Evolutionary conservation across 2,113 vertebrate genomes (phyloP), one percentile per base, ranked within the genome.

Genomic region (Narcine bancroftii): DNA sequence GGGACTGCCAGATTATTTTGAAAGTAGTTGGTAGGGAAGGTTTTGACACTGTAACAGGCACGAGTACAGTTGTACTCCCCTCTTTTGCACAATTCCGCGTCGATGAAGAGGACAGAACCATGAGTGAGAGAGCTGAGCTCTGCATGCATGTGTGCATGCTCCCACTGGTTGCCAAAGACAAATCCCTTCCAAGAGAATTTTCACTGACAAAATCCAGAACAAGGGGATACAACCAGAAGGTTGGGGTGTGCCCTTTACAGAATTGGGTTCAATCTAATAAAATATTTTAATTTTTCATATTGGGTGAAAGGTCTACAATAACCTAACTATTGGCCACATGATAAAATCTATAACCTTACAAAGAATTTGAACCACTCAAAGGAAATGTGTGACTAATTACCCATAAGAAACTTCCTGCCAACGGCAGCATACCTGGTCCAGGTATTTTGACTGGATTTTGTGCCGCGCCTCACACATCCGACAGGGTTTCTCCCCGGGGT

Each of bases 371-470:
- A 29, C 17, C 24, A 50, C 7, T n/a, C n/a, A n/a, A n/a, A n/a
- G n/a, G n/a, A n/a, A n/a, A n/a, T n/a, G n/a, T n/a, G n/a, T n/a
- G n/a, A n/a, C n/a, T n/a, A n/a, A 45, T 45, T 26, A 53, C 6
- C 42, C 10, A 83, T 26, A 42, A 79, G 42, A 79, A 79, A 79
- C 29, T n/a, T 53, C 26, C 50, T 15, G 26, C 47, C 19, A 45
- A 29, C 29, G 50, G 29, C 36, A 63, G n/a, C 2, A 19, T 92
- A 99, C 98, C 97, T 99, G 98, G 95, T 99, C 98, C 92, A 99
- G 96, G 94, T 99, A 99, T 94, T 99, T 99, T 95, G 98, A 98
- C 95, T 99, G 98, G 93, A 99, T 99, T 95, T 98, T 98, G 95
- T 99, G 98, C 26, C 98, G 95, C 24, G 98, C 98, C 94, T 98